phyloP scores from a whole-genome alignment of 2,888 invertebrate species.

The Hermaeophaga mercurialis region DNA sequence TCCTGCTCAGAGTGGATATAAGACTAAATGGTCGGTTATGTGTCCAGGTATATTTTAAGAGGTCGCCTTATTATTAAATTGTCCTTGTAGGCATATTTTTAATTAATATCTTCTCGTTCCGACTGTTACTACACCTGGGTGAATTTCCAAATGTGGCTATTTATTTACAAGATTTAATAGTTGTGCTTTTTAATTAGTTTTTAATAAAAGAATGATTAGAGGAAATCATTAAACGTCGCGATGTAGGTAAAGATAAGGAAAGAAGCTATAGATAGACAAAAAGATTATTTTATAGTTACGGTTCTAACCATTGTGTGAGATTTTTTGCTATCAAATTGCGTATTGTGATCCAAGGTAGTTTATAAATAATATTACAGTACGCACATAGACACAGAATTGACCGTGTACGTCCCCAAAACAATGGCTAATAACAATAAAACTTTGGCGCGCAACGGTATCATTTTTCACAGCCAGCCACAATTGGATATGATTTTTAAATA shows the following conservation, averaged over 20 bases:
- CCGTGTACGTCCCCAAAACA: constrained; percentile 34
- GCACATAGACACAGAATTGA: constrained; percentile 23
- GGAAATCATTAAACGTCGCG: constrained; percentile 7
- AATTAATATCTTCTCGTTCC: neutral
- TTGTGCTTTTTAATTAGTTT: constrained; percentile 5
- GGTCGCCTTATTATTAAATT: constrained; percentile 1
- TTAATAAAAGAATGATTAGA: constrained; percentile 2
- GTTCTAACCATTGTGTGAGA: constrained; percentile 29
- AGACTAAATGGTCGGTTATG: constrained; percentile 10
- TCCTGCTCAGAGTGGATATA: constrained; percentile 4
- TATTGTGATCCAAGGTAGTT: constrained; percentile 30
- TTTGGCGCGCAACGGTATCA: constrained; percentile 34
- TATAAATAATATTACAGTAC: constrained; percentile 34
- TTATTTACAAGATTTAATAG: neutral
- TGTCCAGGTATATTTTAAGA: constrained; percentile 6
- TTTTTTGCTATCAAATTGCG: constrained; percentile 32
- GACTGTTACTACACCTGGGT: neutral
- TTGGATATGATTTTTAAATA: constrained; percentile 34
- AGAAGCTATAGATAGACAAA: constrained; percentile 15
- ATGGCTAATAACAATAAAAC: constrained; percentile 36
- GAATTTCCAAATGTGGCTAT: neutral
- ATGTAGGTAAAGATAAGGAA: constrained; percentile 10
- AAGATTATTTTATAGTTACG: constrained; percentile 25
- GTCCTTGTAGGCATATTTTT: constrained; percentile 8
- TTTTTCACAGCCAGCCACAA: constrained; percentile 35